These are phyloP conservation scores for Eumerus sabulonum DNA, from an alignment of 2,888 invertebrate genomes.

Conservation along the genomic window DNA sequence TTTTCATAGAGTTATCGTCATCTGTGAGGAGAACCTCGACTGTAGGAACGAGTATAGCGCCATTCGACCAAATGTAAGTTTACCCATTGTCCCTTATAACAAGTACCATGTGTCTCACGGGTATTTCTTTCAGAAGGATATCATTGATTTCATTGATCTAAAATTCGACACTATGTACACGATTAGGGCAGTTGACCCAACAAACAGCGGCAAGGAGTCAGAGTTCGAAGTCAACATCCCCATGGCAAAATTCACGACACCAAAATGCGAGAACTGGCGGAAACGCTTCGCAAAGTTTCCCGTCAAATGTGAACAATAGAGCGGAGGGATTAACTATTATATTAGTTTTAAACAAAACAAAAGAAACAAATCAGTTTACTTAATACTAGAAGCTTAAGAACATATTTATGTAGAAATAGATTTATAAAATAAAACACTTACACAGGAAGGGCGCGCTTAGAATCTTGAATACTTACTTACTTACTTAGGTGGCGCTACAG, in stretches of 20 bases:
- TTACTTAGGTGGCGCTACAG: no score
- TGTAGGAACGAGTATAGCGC: constrained; percentile 78
- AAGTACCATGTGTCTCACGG: not conserved
- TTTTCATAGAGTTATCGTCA: constrained; percentile 75
- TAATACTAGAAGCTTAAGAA: constrained; percentile 41
- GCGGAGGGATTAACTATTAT: not conserved
- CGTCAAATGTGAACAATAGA: constrained; percentile 76
- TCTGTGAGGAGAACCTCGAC: constrained; percentile 76
- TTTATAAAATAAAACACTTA: no score
- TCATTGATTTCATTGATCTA: constrained; percentile 76
- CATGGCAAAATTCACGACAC: constrained; percentile 74
- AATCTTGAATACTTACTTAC: no score
- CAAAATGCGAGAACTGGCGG: constrained; percentile 76
- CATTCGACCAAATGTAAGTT: constrained; percentile 76
- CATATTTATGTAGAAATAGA: constrained; percentile 59
- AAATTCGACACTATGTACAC: constrained; percentile 77
- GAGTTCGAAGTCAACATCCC: constrained; percentile 46
- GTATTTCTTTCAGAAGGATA: constrained; percentile 74
- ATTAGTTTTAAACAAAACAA: constrained; percentile 3
- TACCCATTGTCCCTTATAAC: not conserved
- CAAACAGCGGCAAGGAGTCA: constrained; percentile 24
- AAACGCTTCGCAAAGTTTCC: constrained; percentile 76
- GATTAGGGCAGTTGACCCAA: constrained; percentile 71
- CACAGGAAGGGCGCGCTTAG: no score
- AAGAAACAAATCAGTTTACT: constrained; percentile 32